Base-by-base conservation (phyloP, 2,888 invertebrate genomes). In the Aphodius granarius region DNA sequence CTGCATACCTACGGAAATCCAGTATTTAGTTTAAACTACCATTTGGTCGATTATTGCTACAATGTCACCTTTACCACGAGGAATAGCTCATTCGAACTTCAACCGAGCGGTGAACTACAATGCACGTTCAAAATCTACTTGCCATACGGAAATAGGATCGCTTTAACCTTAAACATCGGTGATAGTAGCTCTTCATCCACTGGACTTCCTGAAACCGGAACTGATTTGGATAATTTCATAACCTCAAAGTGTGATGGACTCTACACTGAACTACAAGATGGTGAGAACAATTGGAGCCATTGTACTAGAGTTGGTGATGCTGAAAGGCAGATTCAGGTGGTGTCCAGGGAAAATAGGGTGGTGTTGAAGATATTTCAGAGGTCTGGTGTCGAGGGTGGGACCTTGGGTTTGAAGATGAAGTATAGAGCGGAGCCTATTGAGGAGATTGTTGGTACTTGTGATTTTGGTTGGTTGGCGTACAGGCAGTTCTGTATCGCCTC, bases 41-140 rank as follows among this genome's bases (percentile, higher is more conserved):
- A 90, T 83, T 86, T 91, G 81, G 93, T 93, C 76, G 93, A 94
- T 86, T 91, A 91, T 84, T 94, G 94, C 82, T 92, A 93, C 84
- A 92, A 93, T 85, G 90, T 93, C 79, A 91, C 92, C 62, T 89
- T 92, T 80, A 89, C 90, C 80, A 88, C 88, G 73, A 89, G 89
- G 79, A 93, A 92, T 87, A 93, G 91, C 83, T 91, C 92, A 82
- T 91, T 91, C 87, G 91, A 91, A 84, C 88, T 92, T 83, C 90
- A 90, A 79, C 91, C 91, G 5, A 89, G 88, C 0, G 87, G 88
- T 15, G 89, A 90, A 66, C 86, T 93, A 21, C 87, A 90, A 79
- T 94, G 94, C 85, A 92, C 92, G 20, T 93, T 93, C 85, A 89
- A 89, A 80, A 91, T 94, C 73, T 92, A 92, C 83, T 85, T 94